A percentile compares a stretch with the other conserved stretches of the same genome.
These are phyloP conservation scores for Enteromius treurensis DNA, from an alignment of 2,797 vertebrate species.

Conservation along the genomic window DNA sequence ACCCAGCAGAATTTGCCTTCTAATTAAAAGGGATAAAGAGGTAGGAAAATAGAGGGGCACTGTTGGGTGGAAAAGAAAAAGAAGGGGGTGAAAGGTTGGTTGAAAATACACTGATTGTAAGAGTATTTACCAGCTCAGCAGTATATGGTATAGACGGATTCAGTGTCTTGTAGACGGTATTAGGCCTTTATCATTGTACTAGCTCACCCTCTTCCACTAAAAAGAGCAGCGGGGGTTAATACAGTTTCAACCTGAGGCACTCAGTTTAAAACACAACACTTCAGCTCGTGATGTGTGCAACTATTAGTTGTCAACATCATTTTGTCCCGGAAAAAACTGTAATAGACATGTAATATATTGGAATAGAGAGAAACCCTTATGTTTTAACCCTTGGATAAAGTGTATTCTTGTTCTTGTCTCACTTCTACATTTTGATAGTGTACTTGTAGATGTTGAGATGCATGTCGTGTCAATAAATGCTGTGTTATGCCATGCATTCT, in stretches of 20 bases:
- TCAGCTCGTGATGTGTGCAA: neutral
- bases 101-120: constrained; percentile 80
- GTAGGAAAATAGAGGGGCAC: constrained; percentile 83
- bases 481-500: neutral
- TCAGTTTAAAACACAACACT: constrained; percentile 12
- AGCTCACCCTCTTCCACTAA: constrained; percentile 37
- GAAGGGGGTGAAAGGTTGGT: constrained; percentile 87
- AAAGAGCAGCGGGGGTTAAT: constrained; percentile 52
- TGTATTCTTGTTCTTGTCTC: neutral
- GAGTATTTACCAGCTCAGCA: constrained; percentile 64
- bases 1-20: constrained; percentile 99
- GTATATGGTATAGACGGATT: constrained; percentile 57
- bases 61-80: constrained; percentile 76
- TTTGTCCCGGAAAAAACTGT: neutral
- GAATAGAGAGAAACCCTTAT: neutral
- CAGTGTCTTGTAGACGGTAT: constrained; percentile 50
- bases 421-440: neutral
- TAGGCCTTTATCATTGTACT: constrained; percentile 51
- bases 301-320: neutral
- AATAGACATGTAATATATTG: neutral
- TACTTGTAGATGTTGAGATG: neutral
- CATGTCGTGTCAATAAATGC: neutral
- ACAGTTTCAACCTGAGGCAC: constrained; percentile 26
- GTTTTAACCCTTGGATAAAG: neutral
- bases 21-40: constrained; percentile 99